Evolutionary conservation across 2,888 invertebrate species (phyloP).

Genomic region (Gandaritis pyraliata): DNA sequence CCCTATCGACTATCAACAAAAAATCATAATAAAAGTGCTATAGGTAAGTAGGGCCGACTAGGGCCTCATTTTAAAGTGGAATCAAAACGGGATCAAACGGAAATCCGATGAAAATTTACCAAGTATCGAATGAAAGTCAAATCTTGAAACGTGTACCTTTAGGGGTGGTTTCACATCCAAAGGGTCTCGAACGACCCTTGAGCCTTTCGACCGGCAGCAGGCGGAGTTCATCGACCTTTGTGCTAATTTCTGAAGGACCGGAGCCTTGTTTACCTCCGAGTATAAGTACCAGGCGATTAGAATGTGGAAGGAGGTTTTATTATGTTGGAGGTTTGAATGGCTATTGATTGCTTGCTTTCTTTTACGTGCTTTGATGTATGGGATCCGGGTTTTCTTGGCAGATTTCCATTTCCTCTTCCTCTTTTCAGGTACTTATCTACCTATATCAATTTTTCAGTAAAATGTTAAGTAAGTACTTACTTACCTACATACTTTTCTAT

Average conservation of each 20-base stretch:
- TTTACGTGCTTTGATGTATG: conserved; percentile 1
- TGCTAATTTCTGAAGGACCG: conserved; percentile 55
- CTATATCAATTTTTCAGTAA: no score
- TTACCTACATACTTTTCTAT: no score
- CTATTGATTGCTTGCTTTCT: conserved; percentile 20
- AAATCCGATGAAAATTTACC: conserved; percentile 22
- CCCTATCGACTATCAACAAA: no score
- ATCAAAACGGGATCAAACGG: conserved; percentile 8
- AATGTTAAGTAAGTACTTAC: no score
- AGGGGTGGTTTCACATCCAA: conserved; percentile 50
- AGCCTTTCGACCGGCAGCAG: conserved; percentile 56
- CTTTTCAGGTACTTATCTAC: background rate
- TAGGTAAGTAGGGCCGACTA: background rate
- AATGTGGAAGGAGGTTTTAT: conserved; percentile 27
- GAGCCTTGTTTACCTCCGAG: conserved; percentile 43
- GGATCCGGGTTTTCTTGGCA: background rate
- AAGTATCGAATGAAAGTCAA: conserved; percentile 34
- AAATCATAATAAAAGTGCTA: no score
- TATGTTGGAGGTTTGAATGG: conserved; percentile 20
- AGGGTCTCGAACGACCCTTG: conserved; percentile 48
- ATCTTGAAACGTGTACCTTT: conserved; percentile 40
- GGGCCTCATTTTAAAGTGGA: background rate
- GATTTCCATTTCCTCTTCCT: no score
- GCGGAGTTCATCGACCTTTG: conserved; percentile 67
- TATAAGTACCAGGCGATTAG: conserved; percentile 37